phyloP scores from a whole-genome alignment of 2,113 vertebrate species.

The Camelus dromedarius region DNA sequence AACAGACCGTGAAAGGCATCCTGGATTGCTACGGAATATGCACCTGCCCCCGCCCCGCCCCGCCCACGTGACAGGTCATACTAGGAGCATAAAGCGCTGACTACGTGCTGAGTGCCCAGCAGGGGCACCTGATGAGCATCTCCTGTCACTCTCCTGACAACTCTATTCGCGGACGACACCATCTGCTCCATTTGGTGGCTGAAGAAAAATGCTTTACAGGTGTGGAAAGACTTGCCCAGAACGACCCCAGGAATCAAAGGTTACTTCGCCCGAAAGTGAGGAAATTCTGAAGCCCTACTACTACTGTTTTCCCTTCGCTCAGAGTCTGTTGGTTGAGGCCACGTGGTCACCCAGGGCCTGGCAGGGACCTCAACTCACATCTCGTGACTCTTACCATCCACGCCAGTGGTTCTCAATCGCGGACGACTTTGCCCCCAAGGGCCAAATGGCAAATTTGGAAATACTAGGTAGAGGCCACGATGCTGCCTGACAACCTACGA shows the following conservation, averaged over 20 bases:
- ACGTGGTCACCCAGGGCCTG: background rate
- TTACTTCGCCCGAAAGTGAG: background rate
- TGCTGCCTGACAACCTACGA: rapidly evolving
- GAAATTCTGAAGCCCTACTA: background rate
- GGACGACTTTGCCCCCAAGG: background rate
- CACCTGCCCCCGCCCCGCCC: rapidly evolving
- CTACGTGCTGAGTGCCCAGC: rapidly evolving
- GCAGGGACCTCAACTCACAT: background rate
- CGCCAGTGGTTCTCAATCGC: background rate
- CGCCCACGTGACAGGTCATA: background rate
- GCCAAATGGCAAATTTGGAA: background rate
- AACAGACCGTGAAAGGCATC: background rate
- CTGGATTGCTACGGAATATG: background rate
- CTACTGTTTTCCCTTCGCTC: background rate
- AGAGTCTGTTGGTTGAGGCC: background rate
- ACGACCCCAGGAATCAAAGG: background rate
- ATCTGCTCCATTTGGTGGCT: background rate
- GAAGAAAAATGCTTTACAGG: background rate
- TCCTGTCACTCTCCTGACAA: rapidly evolving
- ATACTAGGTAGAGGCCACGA: background rate
- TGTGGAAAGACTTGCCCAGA: background rate
- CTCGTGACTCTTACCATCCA: background rate
- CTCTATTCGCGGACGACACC: background rate
- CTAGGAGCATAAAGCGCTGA: background rate
- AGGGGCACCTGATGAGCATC: background rate